These are phyloP conservation scores for Sphaerophoria rueppellii DNA, from an alignment of 2,888 invertebrate species.

Conservation along the genomic window DNA sequence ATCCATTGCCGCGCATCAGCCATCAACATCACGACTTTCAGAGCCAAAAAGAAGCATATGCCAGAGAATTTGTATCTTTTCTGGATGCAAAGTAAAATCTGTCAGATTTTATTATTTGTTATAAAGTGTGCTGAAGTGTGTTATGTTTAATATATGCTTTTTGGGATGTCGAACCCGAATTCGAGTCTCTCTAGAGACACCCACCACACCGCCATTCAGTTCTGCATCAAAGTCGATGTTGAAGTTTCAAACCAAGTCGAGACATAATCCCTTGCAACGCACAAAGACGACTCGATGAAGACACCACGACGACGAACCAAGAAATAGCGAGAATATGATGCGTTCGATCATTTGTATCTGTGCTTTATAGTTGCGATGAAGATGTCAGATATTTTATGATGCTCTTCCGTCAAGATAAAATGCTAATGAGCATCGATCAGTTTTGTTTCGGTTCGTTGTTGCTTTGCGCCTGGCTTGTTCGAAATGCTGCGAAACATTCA, in stretches of 20 bases:
- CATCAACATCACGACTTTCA: background rate
- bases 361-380: constrained; percentile 74
- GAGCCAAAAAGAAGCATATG: constrained; percentile 10
- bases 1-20: background rate
- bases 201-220: constrained; percentile 36
- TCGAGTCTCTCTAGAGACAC: constrained; percentile 54
- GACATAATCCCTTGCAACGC: constrained; percentile 63
- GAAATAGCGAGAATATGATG: constrained; percentile 40
- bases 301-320: constrained; percentile 8
- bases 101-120: constrained; percentile 71
- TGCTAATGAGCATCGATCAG: constrained; percentile 75
- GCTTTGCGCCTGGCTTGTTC: background rate
- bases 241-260: constrained; percentile 44
- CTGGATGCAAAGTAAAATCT: constrained; percentile 51
- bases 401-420: constrained; percentile 76
- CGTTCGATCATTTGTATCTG: constrained; percentile 72
- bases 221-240: background rate
- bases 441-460: constrained; percentile 45
- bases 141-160: constrained; percentile 17
- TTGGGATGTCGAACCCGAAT: background rate
- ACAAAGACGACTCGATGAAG: constrained; percentile 32
- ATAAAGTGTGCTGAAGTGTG: constrained; percentile 36
- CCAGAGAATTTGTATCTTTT: constrained; percentile 24
- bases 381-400: constrained; percentile 76
- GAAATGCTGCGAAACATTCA: constrained; percentile 16